phyloP scores from a whole-genome alignment of 2,888 invertebrate species.

The Oscheius myriophilus region DNA sequence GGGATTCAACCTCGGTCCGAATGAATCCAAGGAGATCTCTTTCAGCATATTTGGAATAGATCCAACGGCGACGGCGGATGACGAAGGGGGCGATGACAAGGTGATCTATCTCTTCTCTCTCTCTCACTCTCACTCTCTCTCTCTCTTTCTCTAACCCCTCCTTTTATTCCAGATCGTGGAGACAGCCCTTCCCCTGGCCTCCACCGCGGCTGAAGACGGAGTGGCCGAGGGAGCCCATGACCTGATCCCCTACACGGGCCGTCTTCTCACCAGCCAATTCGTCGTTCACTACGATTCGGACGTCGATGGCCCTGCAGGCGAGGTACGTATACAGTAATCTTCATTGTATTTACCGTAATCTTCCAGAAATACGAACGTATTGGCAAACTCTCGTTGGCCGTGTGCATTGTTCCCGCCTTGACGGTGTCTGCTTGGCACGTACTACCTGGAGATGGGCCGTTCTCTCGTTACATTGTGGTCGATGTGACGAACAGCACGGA shows the following conservation, averaged over 20 bases:
- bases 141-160: no score
- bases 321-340: constrained; percentile 34
- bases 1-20: constrained; percentile 45
- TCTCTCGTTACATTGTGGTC: constrained; percentile 64
- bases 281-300: constrained; percentile 64
- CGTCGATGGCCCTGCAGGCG: constrained; percentile 48
- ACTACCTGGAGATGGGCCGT: constrained; percentile 61
- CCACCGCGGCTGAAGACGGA: constrained; percentile 34
- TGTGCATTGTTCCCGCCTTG: constrained; percentile 68
- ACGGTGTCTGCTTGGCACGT: constrained; percentile 69
- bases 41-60: constrained; percentile 69
- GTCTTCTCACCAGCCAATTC: constrained; percentile 64
- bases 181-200: constrained; percentile 47
- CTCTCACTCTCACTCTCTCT: no score
- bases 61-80: constrained; percentile 64
- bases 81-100: constrained; percentile 50
- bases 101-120: no score
- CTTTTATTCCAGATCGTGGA: constrained; percentile 32
- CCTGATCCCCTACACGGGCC: constrained; percentile 67
- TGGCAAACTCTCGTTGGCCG: constrained; percentile 60
- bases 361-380: constrained; percentile 57
- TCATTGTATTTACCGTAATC: neutral
- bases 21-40: constrained; percentile 48
- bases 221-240: constrained; percentile 52
- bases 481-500: constrained; percentile 68